A percentile compares a stretch with the other conserved stretches of the same genome.
Conservation (phyloP, 2,888 invertebrate species). For the Conchocele bisecta region DNA sequence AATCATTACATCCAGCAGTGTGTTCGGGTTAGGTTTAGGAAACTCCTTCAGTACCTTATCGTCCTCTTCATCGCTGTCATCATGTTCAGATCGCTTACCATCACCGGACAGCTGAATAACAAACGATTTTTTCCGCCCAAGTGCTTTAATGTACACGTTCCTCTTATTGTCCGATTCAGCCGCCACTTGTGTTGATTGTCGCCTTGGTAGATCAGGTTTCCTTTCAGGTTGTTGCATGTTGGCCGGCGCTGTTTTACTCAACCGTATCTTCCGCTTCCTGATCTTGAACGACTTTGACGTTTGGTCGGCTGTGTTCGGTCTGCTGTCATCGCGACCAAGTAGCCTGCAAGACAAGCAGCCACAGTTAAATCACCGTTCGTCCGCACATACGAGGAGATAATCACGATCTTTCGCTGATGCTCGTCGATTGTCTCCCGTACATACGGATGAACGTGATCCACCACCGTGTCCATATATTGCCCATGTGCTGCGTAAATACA, state of each 20-base stretch:
- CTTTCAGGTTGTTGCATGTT: constrained; percentile 1
- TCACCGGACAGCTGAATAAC: constrained; percentile 52
- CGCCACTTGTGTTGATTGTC: neutral
- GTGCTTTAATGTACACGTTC: neutral
- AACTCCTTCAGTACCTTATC: neutral
- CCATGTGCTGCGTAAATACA: too few relatives aligned
- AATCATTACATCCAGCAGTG: constrained; percentile 56
- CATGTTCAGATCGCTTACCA: constrained; percentile 13
- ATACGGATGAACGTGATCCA: too few relatives aligned
- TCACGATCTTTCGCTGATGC: too few relatives aligned
- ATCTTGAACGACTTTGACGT: too few relatives aligned
- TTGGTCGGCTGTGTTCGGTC: too few relatives aligned
- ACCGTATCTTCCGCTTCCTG: constrained; percentile 36
- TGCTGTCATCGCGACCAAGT: constrained; percentile 11
- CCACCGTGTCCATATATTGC: too few relatives aligned
- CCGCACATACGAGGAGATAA: too few relatives aligned
- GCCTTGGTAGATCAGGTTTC: neutral
- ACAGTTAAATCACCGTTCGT: too few relatives aligned
- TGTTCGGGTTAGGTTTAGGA: constrained; percentile 45
- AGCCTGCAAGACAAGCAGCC: constrained; percentile 8
- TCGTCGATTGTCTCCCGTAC: too few relatives aligned
- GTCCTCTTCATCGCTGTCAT: neutral
- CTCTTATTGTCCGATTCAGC: constrained; percentile 37
- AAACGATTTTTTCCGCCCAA: constrained; percentile 55
- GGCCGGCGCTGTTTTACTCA: constrained; percentile 52